A percentile compares a stretch with the other conserved stretches of the same genome.
phyloP scores from a whole-genome alignment of 2,797 vertebrate genomes.

The Sebastes taczanowskii region DNA sequence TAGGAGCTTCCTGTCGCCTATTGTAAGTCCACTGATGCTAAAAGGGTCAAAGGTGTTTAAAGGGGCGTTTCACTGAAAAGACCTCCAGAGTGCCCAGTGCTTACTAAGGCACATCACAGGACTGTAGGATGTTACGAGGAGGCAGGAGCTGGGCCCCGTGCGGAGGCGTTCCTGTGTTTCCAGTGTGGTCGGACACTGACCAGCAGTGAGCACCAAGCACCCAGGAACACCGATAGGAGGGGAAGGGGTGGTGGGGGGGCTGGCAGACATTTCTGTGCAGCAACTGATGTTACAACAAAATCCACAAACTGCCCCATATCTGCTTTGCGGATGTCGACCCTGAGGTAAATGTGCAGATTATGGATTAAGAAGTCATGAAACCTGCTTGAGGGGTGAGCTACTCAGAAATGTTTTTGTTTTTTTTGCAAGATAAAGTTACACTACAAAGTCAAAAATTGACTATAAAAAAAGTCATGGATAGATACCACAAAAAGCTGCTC shows the following conservation, averaged over 20 bases:
- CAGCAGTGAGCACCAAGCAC: conserved; percentile 76
- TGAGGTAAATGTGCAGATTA: conserved; percentile 82
- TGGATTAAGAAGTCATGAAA: conserved; percentile 66
- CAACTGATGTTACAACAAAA: conserved; percentile 53
- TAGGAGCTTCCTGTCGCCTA: conserved; percentile 40
- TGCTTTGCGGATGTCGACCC: conserved; percentile 74
- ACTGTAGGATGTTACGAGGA: conserved; percentile 45
- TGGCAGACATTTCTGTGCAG: conserved; percentile 52
- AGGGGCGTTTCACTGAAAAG: conserved; percentile 45
- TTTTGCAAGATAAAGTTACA: conserved; percentile 33
- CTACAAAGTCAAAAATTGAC: conserved; percentile 42
- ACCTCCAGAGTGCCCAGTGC: conserved; percentile 42
- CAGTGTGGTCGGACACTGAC: conserved; percentile 76
- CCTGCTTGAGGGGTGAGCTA: conserved; percentile 58
- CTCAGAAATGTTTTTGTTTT: conserved; percentile 35
- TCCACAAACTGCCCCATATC: conserved; percentile 68
- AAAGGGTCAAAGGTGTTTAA: conserved; percentile 46
- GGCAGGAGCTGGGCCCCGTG: conserved; percentile 40
- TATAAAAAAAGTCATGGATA: conserved; percentile 7
- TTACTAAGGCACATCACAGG: conserved; percentile 35
- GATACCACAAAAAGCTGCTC: conserved; percentile 54
- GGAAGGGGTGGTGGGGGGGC: neutral
- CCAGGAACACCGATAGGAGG: conserved; percentile 44
- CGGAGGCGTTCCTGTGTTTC: conserved; percentile 63
- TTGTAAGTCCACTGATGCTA: conserved; percentile 44